These are phyloP conservation scores for Mercenaria mercenaria DNA, from an alignment of 1,140 invertebrate genomes.

Conservation along the genomic window DNA sequence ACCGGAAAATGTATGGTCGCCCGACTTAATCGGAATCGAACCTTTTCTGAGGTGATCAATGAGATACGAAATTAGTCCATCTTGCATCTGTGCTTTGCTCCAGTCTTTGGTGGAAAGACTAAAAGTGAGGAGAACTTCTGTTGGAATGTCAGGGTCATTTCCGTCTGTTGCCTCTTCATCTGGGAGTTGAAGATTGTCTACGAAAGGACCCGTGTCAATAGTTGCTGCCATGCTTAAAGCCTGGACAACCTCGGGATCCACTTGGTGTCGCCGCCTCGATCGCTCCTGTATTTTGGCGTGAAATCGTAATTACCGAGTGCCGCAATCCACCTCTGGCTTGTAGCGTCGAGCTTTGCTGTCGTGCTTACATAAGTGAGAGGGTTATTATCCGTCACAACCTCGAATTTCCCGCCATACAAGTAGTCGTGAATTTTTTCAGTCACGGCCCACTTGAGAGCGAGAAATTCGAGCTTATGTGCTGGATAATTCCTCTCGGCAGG, in stretches of 20 bases:
- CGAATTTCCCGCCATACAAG: conserved; percentile 45
- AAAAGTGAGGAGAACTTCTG: not conserved
- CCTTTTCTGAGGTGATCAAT: not conserved
- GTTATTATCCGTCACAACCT: conserved; percentile 33
- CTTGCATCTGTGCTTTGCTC: not conserved
- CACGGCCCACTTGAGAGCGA: not conserved
- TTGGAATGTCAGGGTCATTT: not conserved
- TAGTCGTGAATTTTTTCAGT: conserved; percentile 58
- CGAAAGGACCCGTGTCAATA: not conserved
- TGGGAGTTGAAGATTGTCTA: not conserved
- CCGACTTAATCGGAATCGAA: conserved; percentile 19
- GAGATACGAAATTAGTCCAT: not conserved
- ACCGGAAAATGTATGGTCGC: not conserved
- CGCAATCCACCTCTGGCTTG: not conserved
- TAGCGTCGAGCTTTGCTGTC: not conserved
- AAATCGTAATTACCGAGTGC: not conserved
- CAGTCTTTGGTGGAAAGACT: not conserved
- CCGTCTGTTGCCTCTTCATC: not conserved
- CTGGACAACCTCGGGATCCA: too few relatives aligned
- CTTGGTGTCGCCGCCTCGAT: too few relatives aligned
- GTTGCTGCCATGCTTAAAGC: not conserved
- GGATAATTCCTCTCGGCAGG: not conserved
- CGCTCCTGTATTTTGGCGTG: not conserved
- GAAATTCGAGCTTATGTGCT: not conserved
- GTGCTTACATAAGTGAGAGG: not conserved